A percentile compares a stretch with the other conserved stretches of the same genome.
Conservation (phyloP, 2,888 invertebrate species). For the Syritta pipiens region DNA sequence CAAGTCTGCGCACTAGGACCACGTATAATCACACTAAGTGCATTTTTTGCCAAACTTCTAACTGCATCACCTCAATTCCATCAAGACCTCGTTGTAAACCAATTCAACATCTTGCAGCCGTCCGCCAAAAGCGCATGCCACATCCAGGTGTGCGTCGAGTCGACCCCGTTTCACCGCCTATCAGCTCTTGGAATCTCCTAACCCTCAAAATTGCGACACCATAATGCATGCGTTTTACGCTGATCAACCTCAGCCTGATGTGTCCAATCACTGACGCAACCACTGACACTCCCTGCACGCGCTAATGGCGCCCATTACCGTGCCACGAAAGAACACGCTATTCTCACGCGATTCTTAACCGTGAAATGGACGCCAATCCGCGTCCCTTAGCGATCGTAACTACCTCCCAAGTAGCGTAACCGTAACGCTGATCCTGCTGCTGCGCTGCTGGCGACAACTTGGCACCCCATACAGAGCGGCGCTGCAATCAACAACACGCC, state of each 20-base stretch:
- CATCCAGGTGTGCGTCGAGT: too few species aligned
- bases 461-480: slow-evolving; percentile 62
- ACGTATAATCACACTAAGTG: too few species aligned
- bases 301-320: slow-evolving; percentile 4
- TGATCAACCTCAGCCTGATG: neutral
- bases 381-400: too few species aligned
- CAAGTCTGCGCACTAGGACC: too few species aligned
- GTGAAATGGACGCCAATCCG: slow-evolving; percentile 31
- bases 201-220: too few species aligned
- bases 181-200: too few species aligned
- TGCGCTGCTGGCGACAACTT: slow-evolving; percentile 58
- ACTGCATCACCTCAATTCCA: too few species aligned
- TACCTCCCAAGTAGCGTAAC: slow-evolving; percentile 28
- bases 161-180: too few species aligned
- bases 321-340: slow-evolving; percentile 3
- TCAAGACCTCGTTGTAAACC: too few species aligned
- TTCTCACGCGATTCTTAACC: slow-evolving; percentile 32
- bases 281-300: slow-evolving; percentile 15
- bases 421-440: neutral
- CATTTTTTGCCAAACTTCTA: too few species aligned
- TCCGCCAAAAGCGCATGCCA: too few species aligned
- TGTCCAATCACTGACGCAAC: slow-evolving; percentile 19
- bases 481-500: slow-evolving; percentile 37
- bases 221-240: neutral
- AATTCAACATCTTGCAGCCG: too few species aligned